Percentiles rank a stretch among this genome's conserved stretches.
phyloP scores from a whole-genome alignment of 2,113 vertebrate genomes.

The Trichechus manatus region DNA sequence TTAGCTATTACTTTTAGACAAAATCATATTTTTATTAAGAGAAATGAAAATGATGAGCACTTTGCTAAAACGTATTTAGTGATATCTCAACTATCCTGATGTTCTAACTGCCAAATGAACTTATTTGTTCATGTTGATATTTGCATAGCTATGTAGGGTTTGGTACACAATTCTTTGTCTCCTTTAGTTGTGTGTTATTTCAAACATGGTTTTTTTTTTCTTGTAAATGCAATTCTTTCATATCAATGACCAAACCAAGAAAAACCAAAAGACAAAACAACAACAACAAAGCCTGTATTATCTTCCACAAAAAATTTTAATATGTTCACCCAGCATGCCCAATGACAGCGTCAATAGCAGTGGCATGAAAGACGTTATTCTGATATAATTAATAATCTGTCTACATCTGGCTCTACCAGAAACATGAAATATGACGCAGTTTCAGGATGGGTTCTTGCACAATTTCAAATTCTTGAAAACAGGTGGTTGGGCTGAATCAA shows the following conservation, averaged over 20 bases:
- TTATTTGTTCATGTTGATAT: not conserved
- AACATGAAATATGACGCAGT: not conserved
- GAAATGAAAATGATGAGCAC: not conserved
- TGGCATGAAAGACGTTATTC: not conserved
- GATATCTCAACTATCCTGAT: not conserved
- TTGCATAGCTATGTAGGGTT: not conserved
- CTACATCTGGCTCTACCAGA: not conserved
- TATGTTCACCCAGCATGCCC: not conserved
- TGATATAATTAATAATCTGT: not conserved
- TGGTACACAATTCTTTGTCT: not conserved
- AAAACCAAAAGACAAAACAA: not conserved
- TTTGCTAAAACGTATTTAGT: conserved; percentile 1
- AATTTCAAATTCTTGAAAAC: conserved; percentile 21
- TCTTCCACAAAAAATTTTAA: not conserved
- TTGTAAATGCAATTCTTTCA: conserved; percentile 1
- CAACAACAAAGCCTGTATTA: not conserved
- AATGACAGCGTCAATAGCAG: not conserved
- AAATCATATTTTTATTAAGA: conserved; percentile 4
- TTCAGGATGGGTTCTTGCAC: not conserved
- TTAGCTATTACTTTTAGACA: conserved; percentile 28
- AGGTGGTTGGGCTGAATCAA: not conserved
- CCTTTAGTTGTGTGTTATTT: conserved; percentile 6
- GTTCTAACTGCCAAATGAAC: not conserved
- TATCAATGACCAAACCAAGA: not conserved
- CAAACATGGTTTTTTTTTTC: not conserved